Base-by-base conservation (phyloP, 2,113 vertebrate genomes). In the Trinectes maculatus region DNA sequence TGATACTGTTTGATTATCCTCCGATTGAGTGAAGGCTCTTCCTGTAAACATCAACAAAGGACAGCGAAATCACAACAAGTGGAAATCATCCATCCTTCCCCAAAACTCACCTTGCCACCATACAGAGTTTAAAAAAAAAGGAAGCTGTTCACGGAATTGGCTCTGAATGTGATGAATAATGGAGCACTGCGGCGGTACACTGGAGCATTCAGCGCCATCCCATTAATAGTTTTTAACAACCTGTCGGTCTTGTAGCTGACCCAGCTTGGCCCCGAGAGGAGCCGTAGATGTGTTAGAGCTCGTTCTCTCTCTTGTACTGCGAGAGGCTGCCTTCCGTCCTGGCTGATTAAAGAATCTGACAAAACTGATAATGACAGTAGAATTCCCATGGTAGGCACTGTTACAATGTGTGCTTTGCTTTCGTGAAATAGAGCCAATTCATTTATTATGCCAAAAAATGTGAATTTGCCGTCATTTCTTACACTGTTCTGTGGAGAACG, bases 171-270 rank as follows among this genome's bases (percentile, higher is more conserved):
- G 69, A 89, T 91, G 81, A 87, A 89, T 89, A 85, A 90, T 91
- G 89, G 77, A 91, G 79, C 71, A 72, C 65, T 70, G 80, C 84
- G 68, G 85, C 70, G 83, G 68, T 85, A 74, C 77, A 61, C 33
- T 39, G 77, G 66, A 81, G 59, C 64, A 84, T 62, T 78, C 71
- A 62, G 71, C 58, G 15, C 79, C 68, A 69, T 78, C 73, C 79
- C 82, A 85, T 79, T 89, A 89, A 91, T 89, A 75, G 86, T 65
- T 87, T 89, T 91, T 86, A 88, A 90, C 90, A 90, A 89, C 66
- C 79, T 86, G 78, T 75, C 55, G 64, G 74, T 80, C 80, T 85
- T 82, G 80, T 80, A 86, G 85, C 84, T 89, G 85, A 83, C 82
- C 86, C 73, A 51, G 79, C 82, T 72, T 47, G 52, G 79, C 74